Base-by-base conservation (phyloP, 1,140 invertebrate species). In the Neodiprion fabricii region DNA sequence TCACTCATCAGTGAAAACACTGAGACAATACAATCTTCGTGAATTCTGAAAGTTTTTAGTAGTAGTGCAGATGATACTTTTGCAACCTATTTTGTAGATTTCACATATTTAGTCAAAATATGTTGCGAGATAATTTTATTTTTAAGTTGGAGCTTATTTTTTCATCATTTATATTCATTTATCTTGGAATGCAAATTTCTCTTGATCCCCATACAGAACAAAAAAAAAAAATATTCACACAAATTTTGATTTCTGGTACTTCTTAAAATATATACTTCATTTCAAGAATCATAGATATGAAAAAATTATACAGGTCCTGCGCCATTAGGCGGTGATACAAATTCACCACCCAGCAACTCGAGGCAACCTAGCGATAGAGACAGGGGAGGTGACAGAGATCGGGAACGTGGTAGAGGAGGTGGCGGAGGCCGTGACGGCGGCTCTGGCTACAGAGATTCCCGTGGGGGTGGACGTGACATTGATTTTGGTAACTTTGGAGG, bases 311-410 rank as follows among this genome's bases (percentile, higher is more conserved):
- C 49, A 86, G 85, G 82, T 80, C 86, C 78, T 77, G 76, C 75
- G 76, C 80, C 82, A 72, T 75, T 81, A 50, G 75, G 78, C 40
- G 78, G 82, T 48, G 86, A 86, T 61, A 77, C 81, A 70, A 82
- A 79, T 73, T 78, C 77, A 65, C 78, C 79, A 79, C 80, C 79
- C 21, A 81, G 82, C 67, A 77, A 77, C 48, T 75, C 77, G 49
- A 73, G 80, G 72, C 67, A 76, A 77, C 66, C 80, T 65, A 87
- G 77, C 73, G 83, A 85, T 10, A 79, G 85, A 77, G 85, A 83
- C 74, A 89, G 90, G 84, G 85, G 90, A 82, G 85, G 89, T 85
- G 87, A 90, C 85, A 89, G 91, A 85, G 89, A 82, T 71, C 85
- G 85, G 74, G 83, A 87, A 71, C 86, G 83, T 76, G 87, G 88